Evolutionary conservation across 1,140 invertebrate genomes (phyloP).

Genomic region (Papilio helenus): DNA sequence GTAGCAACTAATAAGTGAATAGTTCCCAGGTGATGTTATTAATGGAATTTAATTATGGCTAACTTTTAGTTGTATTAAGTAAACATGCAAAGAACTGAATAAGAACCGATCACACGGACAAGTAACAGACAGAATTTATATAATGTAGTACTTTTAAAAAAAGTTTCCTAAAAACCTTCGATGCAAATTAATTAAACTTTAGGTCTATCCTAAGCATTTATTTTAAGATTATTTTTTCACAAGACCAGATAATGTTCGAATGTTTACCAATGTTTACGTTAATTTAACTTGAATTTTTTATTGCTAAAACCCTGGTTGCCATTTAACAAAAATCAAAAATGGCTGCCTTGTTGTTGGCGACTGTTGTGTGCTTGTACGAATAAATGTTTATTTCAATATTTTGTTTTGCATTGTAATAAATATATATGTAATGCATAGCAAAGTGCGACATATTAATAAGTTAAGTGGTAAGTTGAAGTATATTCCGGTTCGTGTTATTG

Average conservation of each 20-base stretch:
- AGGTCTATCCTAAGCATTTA: neutral
- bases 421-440: conserved; percentile 50
- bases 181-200: neutral
- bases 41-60: too few species aligned
- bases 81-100: too few species aligned
- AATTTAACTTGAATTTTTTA: conserved; percentile 35
- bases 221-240: neutral
- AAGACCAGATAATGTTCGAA: conserved; percentile 32
- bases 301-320: conserved; percentile 53
- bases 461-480: conserved; percentile 62
- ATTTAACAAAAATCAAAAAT: conserved; percentile 77
- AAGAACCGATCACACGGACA: neutral
- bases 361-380: conserved; percentile 77
- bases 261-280: conserved; percentile 32
- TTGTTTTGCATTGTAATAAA: conserved; percentile 64
- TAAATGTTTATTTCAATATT: conserved; percentile 73
- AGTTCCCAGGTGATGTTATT: neutral
- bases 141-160: neutral
- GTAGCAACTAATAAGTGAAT: neutral
- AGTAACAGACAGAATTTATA: neutral
- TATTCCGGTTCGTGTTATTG: conserved; percentile 36
- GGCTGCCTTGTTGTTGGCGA: conserved; percentile 81
- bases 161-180: neutral
- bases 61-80: too few species aligned
- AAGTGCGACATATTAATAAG: conserved; percentile 51